These are phyloP conservation scores for Cephus pygmeus DNA, from an alignment of 2,888 invertebrate species.

Conservation along the genomic window DNA sequence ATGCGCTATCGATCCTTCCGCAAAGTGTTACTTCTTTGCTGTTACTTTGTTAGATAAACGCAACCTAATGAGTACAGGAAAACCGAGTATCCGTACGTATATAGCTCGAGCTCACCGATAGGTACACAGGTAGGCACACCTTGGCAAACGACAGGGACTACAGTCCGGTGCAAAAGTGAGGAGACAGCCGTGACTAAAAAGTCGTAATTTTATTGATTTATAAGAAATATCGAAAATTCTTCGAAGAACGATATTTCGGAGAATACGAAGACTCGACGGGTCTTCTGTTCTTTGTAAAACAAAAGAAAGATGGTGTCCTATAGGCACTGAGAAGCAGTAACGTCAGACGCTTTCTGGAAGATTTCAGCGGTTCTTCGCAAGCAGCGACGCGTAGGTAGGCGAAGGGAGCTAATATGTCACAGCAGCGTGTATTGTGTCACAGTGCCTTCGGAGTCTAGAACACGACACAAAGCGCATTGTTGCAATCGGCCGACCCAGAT, in stretches of 20 bases:
- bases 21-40: conserved; percentile 16
- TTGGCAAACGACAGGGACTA: neutral
- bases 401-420: conserved; percentile 22
- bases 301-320: no score
- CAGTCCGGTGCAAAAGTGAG: neutral
- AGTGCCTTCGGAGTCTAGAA: conserved; percentile 16
- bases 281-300: no score
- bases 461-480: conserved; percentile 54
- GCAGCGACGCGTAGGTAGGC: conserved; percentile 9
- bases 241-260: no score
- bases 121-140: conserved; percentile 1
- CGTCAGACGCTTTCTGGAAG: neutral
- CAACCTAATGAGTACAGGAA: conserved; percentile 40
- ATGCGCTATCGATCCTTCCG: conserved; percentile 37
- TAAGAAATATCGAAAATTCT: no score
- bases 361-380: neutral
- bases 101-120: conserved; percentile 2
- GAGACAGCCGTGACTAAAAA: no score
- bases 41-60: conserved; percentile 25
- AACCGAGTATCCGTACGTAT: conserved; percentile 29
- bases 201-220: no score
- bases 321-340: neutral
- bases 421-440: conserved; percentile 26
- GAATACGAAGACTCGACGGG: no score
- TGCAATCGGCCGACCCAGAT: conserved; percentile 55